Base-by-base conservation (phyloP, 2,888 invertebrate species). In the Actias luna region DNA sequence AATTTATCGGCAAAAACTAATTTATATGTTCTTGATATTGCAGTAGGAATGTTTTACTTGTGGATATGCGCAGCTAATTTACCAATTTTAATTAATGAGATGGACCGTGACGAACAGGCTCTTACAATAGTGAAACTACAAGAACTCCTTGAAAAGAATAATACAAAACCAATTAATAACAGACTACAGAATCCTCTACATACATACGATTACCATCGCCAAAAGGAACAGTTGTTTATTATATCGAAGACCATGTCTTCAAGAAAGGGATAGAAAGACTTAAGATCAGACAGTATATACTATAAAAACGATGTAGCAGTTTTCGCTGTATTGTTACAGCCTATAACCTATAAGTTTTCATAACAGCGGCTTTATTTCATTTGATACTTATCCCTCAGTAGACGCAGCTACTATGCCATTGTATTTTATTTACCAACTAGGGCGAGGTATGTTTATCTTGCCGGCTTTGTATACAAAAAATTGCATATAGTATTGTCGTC, bases 21-120 rank as follows among this genome's bases (percentile, higher is more conserved):
- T 33, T 27, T 7, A 25, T 5, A 29, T 42, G 5, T 1, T 42
- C 18, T 8, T 18, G 2, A 31, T 60, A 7, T 72, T 79, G 63
- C 80, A 92, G 92, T 92, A 83, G 91, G 88, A 16, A 84, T 88
- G 85, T 89, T 87, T 69, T 92, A 92, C 67, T 69, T 92, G 58
- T 92, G 91, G 92, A 73, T 91, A 55, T 92, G 92, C 71, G 83
- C 86, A 12, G 82, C 85, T 1, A 90, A 85, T 72, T 75, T 92
- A 33, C 92, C 92, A 0, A 76, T 90, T 64, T 73, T 92, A 4
- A 84, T 91, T 66, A 91, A 85, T 63, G 91, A 91, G 68, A 88
- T 86, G 75, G 84, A 90, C 63, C 79, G 78, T 1, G 89, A 90
- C 60, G 85, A 90, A 65, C 88, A 91, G 64, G 75, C 77, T n/a